A percentile compares a stretch with the other conserved stretches of the same genome.
Evolutionary conservation across 2,888 invertebrate species (phyloP).

Genomic region (Creontiades dilutus): DNA sequence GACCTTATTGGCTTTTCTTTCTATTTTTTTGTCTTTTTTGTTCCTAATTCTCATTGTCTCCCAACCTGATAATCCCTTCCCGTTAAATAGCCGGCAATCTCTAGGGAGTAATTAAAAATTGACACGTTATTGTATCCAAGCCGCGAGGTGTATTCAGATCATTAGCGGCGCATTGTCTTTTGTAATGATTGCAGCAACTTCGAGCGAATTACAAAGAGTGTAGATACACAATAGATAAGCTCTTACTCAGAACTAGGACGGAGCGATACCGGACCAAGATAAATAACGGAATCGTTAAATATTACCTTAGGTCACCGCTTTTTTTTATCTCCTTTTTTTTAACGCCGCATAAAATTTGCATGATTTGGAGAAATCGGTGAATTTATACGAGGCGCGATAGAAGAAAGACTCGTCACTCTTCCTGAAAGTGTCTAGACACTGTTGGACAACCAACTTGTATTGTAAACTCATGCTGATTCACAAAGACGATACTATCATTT

Average conservation of each 20-base stretch:
- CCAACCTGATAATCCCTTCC: constrained; percentile 38
- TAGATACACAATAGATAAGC: constrained; percentile 51
- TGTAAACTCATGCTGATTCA: no score
- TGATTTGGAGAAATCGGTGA: constrained; percentile 7
- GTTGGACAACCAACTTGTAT: no score
- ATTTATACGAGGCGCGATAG: background rate
- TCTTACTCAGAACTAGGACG: constrained; percentile 46
- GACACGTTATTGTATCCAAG: constrained; percentile 45
- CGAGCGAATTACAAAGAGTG: constrained; percentile 34
- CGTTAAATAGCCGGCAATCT: constrained; percentile 63
- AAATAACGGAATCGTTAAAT: constrained; percentile 49
- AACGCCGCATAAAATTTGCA: constrained; percentile 1
- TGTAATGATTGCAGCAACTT: constrained; percentile 49
- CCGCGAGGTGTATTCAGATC: constrained; percentile 18
- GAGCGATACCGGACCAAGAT: constrained; percentile 51
- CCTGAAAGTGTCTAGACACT: no score
- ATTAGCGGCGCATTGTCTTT: constrained; percentile 54
- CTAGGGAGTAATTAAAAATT: constrained; percentile 49
- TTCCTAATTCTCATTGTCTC: constrained; percentile 16
- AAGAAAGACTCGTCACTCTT: background rate
- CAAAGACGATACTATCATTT: no score
- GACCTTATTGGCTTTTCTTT: constrained; percentile 12
- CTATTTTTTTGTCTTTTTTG: background rate
- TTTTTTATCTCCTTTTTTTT: background rate
- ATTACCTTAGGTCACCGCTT: constrained; percentile 2